These are phyloP conservation scores for Hypocryptadius cinnamomeus DNA, from an alignment of 2,113 vertebrate species.

Conservation along the genomic window DNA sequence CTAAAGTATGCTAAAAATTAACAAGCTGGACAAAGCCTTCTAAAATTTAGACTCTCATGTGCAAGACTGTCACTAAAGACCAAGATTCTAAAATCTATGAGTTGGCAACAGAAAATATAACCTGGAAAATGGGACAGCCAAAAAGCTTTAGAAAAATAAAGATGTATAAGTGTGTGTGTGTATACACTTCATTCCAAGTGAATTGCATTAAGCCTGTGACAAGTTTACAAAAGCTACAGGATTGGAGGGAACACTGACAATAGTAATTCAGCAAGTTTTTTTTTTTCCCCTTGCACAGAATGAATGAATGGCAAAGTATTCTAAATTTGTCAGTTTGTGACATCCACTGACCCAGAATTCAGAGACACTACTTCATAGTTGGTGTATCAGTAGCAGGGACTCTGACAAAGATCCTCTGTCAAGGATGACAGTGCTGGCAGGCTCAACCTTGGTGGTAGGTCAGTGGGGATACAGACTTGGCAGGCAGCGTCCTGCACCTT, in stretches of 20 bases:
- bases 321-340: constrained; percentile 63
- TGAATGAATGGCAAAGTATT: constrained; percentile 51
- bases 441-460: constrained; percentile 35
- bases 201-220: background rate
- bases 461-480: constrained; percentile 43
- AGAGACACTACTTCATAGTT: constrained; percentile 62
- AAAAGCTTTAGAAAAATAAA: background rate
- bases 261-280: background rate
- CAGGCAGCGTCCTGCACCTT: background rate
- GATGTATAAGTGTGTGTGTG: background rate
- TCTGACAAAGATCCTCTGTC: constrained; percentile 62
- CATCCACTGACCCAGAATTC: constrained; percentile 61
- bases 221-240: constrained; percentile 33
- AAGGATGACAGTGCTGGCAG: constrained; percentile 48
- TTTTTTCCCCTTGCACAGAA: background rate
- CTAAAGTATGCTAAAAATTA: background rate
- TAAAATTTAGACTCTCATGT: background rate
- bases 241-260: constrained; percentile 39
- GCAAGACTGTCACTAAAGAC: background rate
- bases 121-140: background rate
- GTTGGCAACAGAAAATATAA: background rate
- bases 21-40: background rate
- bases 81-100: background rate
- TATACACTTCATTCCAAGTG: background rate
- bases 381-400: constrained; percentile 36